Evolutionary conservation across 1,140 invertebrate genomes (phyloP), one percentile per base, ranked within the genome.

Genomic region (Lepidotrigona ventralis): DNA sequence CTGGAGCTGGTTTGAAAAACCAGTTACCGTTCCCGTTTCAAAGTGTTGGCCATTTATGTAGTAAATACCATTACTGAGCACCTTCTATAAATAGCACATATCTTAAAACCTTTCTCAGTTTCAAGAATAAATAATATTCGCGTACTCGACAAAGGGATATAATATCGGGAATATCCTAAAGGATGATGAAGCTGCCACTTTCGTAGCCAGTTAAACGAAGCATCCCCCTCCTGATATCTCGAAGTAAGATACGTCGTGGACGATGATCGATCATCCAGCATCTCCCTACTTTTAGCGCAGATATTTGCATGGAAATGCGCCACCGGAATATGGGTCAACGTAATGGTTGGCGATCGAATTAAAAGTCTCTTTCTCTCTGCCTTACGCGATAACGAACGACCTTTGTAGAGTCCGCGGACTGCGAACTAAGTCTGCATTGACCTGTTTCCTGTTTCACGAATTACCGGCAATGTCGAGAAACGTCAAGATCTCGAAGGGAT

Each of bases 311-410:
- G 58, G 71, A 73, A 80, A 17, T 26, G 56, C n/a, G 39, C 5
- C n/a, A n/a, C 15, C 51, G 54, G 15, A 80, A 73, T 46, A 64
- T 64, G 14, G 79, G 79, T 74, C 79, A 74, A 64, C n/a, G 70
- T 46, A 46, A 8, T 8, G 64, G 56, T 26, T 53, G 26, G 15
- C 46, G 39, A 80, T 80, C 79, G 79, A 80, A 80, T 73, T 74
- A 73, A 80, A n/a, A 73, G 33, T 63, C 70, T 74, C 72, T 74
- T 74, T 39, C 26, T 75, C 58, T 51, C 12, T n/a, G 8, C 46
- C 54, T 12, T 5, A 8, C 4, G 71, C 79, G 71, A 75, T 66
- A 81, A 75, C 39, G 71, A 81, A 75, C 79, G 71, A 75, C 51
- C 72, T 75, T 66, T 75, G 72, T 56, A 66, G 70, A 39, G 71